Evolutionary conservation across 2,113 vertebrate genomes (phyloP).

Genomic region (Gallinago paraguaiae): DNA sequence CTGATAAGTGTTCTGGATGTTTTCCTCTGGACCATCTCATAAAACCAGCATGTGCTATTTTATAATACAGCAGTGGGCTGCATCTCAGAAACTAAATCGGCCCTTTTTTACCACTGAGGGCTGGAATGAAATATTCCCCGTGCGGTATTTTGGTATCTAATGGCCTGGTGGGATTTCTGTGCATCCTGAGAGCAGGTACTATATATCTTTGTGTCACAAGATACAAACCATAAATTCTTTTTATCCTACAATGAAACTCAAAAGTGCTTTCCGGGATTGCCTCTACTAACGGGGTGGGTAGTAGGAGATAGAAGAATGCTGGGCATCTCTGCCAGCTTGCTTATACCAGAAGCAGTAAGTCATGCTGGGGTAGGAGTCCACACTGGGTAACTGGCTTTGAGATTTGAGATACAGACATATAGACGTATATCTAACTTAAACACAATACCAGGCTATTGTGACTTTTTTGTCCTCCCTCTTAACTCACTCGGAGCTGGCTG

Average conservation of each 20-base stretch:
- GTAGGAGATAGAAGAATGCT: background rate
- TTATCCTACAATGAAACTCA: background rate
- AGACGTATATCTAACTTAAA: no score
- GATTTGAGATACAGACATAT: background rate
- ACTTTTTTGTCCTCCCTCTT: background rate
- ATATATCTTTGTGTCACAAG: background rate
- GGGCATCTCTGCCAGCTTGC: background rate
- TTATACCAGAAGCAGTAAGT: background rate
- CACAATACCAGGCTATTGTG: background rate
- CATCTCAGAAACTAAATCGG: background rate
- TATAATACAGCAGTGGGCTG: background rate
- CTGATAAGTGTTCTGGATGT: conserved; percentile 1
- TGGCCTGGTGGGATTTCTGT: background rate
- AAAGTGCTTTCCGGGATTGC: background rate
- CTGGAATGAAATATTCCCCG: background rate
- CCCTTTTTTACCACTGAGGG: background rate
- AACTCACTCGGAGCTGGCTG: background rate
- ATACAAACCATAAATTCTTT: background rate
- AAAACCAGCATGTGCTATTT: background rate
- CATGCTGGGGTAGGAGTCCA: background rate
- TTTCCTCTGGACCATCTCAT: conserved; percentile 8
- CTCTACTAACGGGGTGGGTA: background rate
- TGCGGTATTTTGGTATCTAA: background rate
- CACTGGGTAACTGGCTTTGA: background rate
- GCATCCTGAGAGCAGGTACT: background rate